These are phyloP conservation scores for Andricus curvator DNA, from an alignment of 2,888 invertebrate species.

Conservation along the genomic window DNA sequence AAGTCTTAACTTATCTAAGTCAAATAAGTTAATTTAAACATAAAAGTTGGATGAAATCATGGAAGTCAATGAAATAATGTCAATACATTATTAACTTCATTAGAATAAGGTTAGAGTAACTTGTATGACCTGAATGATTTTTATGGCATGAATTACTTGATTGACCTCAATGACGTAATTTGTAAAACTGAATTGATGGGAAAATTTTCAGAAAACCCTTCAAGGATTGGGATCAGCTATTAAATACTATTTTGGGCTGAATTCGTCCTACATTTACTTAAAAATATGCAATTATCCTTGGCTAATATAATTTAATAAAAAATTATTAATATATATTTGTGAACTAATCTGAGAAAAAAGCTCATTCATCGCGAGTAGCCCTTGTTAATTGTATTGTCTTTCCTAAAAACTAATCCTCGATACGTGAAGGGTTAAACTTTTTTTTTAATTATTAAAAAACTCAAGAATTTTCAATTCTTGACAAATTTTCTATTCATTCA, in stretches of 20 bases:
- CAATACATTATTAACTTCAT: too few species aligned
- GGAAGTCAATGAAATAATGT: too few species aligned
- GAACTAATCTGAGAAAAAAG: not conserved
- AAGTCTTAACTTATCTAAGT: too few species aligned
- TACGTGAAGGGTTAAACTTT: not conserved
- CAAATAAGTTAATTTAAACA: too few species aligned
- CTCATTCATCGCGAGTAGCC: not conserved
- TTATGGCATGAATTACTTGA: not conserved
- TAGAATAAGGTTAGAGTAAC: too few species aligned
- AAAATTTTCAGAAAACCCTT: not conserved
- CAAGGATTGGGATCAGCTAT: not conserved
- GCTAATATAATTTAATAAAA: not conserved
- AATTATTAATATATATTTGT: not conserved
- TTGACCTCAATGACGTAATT: not conserved
- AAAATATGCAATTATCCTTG: not conserved
- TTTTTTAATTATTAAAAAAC: too few species aligned
- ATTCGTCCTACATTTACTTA: not conserved
- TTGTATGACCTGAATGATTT: too few species aligned
- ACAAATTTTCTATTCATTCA: not conserved
- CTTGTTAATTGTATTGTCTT: not conserved
- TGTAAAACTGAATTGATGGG: not conserved
- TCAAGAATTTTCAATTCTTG: not conserved
- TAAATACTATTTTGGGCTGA: not conserved
- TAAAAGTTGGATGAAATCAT: too few species aligned
- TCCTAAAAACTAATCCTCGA: not conserved